A percentile compares a stretch with the other conserved stretches of the same genome.
These are phyloP conservation scores for Menidia menidia DNA, from an alignment of 2,797 vertebrate species.

Conservation along the genomic window DNA sequence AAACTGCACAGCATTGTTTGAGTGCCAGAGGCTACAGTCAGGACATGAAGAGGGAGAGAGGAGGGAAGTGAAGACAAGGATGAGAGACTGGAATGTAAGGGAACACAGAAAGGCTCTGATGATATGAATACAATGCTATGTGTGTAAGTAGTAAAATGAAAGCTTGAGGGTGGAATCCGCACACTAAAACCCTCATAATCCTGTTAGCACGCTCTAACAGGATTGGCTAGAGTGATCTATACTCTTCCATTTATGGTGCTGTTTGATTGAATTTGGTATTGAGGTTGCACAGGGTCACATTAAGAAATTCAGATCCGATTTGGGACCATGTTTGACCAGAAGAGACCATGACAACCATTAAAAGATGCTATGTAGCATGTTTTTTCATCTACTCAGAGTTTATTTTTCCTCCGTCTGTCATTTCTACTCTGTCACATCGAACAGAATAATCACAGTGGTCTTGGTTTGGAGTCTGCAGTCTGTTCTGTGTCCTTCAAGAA, in stretches of 20 bases:
- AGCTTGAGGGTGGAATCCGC: constrained; percentile 63
- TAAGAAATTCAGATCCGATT: constrained; percentile 53
- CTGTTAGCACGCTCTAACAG: constrained; percentile 77
- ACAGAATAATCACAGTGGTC: constrained; percentile 74
- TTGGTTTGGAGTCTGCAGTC: constrained; percentile 70
- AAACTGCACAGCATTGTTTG: constrained; percentile 14
- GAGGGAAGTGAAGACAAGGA: constrained; percentile 28
- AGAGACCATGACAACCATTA: constrained; percentile 54
- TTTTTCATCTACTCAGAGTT: constrained; percentile 50
- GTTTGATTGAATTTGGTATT: constrained; percentile 79
- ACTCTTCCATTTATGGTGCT: constrained; percentile 62
- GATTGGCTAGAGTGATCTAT: constrained; percentile 72
- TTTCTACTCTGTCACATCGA: constrained; percentile 62
- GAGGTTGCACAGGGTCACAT: constrained; percentile 69
- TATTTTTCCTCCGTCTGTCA: constrained; percentile 32
- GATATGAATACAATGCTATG: constrained; percentile 47
- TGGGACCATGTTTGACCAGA: constrained; percentile 36
- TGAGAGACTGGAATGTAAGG: constrained; percentile 37
- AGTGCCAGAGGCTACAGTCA: constrained; percentile 22
- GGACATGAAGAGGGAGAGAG: constrained; percentile 17
- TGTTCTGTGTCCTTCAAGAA: constrained; percentile 66
- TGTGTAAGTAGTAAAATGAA: constrained; percentile 64
- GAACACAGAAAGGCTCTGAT: constrained; percentile 39
- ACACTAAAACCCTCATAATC: constrained; percentile 77
- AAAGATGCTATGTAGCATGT: constrained; percentile 59